Conservation (phyloP, 2,888 invertebrate genomes). For the Agriotes lineatus region DNA sequence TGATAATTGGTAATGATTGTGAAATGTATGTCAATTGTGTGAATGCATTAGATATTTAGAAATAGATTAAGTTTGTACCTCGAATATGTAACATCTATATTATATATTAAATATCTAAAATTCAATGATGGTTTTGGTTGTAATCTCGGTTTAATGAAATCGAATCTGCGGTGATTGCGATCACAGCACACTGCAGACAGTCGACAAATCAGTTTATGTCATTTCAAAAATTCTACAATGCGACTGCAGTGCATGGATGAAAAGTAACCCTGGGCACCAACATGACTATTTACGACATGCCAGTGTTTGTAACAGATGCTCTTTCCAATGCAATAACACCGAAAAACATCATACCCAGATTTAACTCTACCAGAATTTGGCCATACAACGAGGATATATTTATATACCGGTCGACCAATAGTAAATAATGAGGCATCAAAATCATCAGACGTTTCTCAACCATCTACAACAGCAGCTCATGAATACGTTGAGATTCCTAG, state of each 20-base stretch:
- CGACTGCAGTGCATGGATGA: neutral
- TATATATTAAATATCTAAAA: no score
- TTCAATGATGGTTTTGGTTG: no score
- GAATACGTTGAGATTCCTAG: no score
- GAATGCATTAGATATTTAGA: no score
- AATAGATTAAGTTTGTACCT: no score
- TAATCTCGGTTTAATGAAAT: no score
- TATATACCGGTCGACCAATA: neutral
- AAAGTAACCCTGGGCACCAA: neutral
- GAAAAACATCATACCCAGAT: neutral
- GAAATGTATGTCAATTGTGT: no score
- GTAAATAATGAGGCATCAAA: neutral
- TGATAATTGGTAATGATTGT: no score
- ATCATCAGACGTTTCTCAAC: neutral
- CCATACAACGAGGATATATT: neutral
- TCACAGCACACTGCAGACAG: neutral
- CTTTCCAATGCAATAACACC: neutral
- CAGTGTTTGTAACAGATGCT: neutral
- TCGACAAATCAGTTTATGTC: neutral
- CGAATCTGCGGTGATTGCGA: no score
- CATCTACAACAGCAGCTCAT: neutral
- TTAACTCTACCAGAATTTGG: neutral
- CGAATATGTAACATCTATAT: no score
- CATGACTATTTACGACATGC: slow-evolving; percentile 2
- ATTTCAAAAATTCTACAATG: neutral